phyloP scores from a whole-genome alignment of 2,113 vertebrate species.

The Seriola quinqueradiata region DNA sequence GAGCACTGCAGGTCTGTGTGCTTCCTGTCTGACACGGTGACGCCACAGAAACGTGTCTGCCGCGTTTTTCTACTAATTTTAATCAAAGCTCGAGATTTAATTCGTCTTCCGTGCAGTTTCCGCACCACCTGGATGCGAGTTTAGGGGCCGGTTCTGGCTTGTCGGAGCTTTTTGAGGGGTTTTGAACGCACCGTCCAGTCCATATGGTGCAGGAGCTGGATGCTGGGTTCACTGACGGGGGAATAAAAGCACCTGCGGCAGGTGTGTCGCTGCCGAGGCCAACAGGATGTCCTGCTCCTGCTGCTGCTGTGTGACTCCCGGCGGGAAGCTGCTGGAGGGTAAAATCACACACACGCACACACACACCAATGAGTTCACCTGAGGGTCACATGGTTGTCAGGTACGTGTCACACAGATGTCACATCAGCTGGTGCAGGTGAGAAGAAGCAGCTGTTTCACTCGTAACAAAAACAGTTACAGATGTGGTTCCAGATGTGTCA shows the following conservation, averaged over 20 bases:
- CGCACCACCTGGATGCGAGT: neutral
- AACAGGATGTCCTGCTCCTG: slow-evolving; percentile 64
- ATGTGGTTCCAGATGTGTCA: no score
- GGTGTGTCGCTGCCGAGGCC: slow-evolving; percentile 38
- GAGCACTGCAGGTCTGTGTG: neutral
- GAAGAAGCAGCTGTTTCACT: no score
- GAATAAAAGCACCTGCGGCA: slow-evolving; percentile 21
- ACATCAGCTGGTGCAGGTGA: no score
- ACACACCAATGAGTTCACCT: neutral
- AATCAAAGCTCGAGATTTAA: neutral
- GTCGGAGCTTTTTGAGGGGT: neutral
- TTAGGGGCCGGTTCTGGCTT: neutral
- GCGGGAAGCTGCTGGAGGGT: neutral
- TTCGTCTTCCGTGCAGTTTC: neutral
- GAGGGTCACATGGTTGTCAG: no score
- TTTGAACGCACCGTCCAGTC: neutral
- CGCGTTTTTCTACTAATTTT: rapidly evolving
- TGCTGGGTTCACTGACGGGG: neutral
- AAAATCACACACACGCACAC: neutral
- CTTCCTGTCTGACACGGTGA: neutral
- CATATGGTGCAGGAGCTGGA: neutral
- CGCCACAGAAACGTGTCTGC: neutral
- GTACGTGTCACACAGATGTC: neutral
- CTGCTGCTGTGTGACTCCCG: slow-evolving; percentile 73
- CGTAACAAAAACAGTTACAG: no score